Percentiles rank a stretch among this genome's conserved stretches.
Conservation (phyloP, 2,797 vertebrate species). For the Salmo trutta region DNA sequence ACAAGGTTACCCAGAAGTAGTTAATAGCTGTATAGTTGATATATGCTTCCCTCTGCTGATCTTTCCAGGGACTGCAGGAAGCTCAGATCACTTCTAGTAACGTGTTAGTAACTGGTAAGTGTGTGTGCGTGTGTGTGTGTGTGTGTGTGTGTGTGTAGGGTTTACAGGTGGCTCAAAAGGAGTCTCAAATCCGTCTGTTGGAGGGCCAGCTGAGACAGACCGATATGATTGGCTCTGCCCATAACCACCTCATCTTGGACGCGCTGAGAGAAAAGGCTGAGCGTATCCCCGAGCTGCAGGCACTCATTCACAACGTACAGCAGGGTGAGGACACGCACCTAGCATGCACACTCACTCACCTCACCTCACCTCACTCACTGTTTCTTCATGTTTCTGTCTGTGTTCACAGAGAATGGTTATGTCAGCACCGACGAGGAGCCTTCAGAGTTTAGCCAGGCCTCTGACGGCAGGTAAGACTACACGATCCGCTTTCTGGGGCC, state of each 20-base stretch:
- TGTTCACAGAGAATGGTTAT: slow-evolving; percentile 89
- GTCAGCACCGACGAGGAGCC: slow-evolving; percentile 93
- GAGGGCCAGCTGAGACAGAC: slow-evolving; percentile 92
- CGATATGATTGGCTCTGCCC: slow-evolving; percentile 83
- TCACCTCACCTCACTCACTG: no score
- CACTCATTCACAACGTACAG: slow-evolving; percentile 85
- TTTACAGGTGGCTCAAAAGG: slow-evolving; percentile 93
- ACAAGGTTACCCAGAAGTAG: no score
- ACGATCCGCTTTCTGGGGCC: no score
- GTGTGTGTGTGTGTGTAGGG: slow-evolving; percentile 71
- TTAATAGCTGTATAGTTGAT: background rate
- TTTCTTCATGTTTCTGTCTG: background rate
- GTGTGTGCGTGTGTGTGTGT: background rate
- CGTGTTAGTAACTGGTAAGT: no score
- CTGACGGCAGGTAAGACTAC: slow-evolving; percentile 86
- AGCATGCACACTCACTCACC: background rate
- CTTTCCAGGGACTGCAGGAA: background rate
- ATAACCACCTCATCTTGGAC: slow-evolving; percentile 90
- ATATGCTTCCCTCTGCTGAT: background rate
- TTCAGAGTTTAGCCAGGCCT: slow-evolving; percentile 90
- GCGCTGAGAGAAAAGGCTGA: slow-evolving; percentile 92
- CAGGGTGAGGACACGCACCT: slow-evolving; percentile 77
- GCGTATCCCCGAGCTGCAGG: slow-evolving; percentile 89
- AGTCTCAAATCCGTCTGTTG: slow-evolving; percentile 90
- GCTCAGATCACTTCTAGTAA: no score